phyloP scores from a whole-genome alignment of 2,797 vertebrate genomes.

The Acrocephalus scirpaceus region DNA sequence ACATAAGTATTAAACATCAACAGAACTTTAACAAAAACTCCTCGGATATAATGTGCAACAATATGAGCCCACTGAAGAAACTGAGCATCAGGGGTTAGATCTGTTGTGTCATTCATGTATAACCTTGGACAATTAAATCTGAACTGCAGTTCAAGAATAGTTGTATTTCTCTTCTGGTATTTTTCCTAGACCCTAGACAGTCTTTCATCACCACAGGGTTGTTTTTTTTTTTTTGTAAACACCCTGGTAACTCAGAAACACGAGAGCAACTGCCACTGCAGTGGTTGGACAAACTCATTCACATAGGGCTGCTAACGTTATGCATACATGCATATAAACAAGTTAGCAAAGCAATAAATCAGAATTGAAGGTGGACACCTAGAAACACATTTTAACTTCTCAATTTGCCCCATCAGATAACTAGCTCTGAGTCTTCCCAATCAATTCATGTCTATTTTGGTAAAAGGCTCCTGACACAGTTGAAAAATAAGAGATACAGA shows the following conservation, averaged over 20 bases:
- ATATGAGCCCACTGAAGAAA: background rate
- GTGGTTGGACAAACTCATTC: background rate
- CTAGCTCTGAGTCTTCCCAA: background rate
- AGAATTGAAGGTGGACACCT: background rate
- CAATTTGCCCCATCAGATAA: background rate
- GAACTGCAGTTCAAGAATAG: background rate
- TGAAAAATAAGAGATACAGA: background rate
- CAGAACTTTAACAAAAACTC: background rate
- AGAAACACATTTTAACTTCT: background rate
- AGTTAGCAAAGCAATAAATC: background rate
- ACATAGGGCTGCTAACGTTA: accelerated
- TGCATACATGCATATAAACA: background rate
- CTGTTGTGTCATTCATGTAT: background rate
- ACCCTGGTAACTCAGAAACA: background rate
- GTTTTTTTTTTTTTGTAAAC: background rate
- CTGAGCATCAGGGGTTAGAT: background rate
- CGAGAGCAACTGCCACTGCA: background rate
- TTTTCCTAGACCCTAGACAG: background rate
- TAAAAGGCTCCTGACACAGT: background rate
- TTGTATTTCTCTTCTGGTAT: background rate
- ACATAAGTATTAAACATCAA: background rate
- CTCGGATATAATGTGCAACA: background rate
- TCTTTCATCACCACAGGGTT: background rate
- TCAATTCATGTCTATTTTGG: background rate
- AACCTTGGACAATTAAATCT: background rate